Evolutionary conservation across 2,113 vertebrate species (phyloP), one percentile per base, ranked within the genome.

Genomic region (Tragelaphus buxtoni): DNA sequence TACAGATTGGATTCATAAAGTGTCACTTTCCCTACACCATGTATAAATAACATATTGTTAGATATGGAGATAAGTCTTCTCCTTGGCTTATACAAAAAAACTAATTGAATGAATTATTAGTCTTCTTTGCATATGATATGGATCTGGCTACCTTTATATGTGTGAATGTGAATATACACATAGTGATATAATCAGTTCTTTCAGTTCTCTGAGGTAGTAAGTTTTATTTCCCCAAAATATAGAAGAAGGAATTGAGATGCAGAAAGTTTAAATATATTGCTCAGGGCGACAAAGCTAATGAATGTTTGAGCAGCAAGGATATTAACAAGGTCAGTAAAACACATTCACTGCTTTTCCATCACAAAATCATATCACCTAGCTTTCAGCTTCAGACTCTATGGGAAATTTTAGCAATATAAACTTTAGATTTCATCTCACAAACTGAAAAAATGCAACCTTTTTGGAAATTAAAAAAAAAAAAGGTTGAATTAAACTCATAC

Each of bases 361-460:
- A 74, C 32, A 95, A 32, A 81, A n/a, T 77, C 32, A 58, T 26
- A 8, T 90, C 42, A 92, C 35, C 14, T 45, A 74, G 28, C 0
- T 85, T 26, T 93, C 13, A 74, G 22, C 35, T 56, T 45, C 4
- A 84, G 7, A 55, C 42, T 88, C 56, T 49, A 9, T 74, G 12
- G 16, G 39, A 90, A 86, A 90, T 18, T 35, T 13, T 63, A 87
- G 16, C 32, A 88, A 83, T 39, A 42, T n/a, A 93, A 82, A 90
- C 4, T 77, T 30, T 32, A 65, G 24, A 6, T 86, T 95, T 28
- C 9, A 35, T 79, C 74, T 83, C 7, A 14, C 3, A 95, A 74
- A 28, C 95, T 8, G 51, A 79, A 83, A 89, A 95, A 24, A 12
- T 13, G 3, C 3, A 88, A 87, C 18, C 3, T 35, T 42, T 69